Conservation (phyloP, 2,797 vertebrate genomes). For the Girardinus metallicus region DNA sequence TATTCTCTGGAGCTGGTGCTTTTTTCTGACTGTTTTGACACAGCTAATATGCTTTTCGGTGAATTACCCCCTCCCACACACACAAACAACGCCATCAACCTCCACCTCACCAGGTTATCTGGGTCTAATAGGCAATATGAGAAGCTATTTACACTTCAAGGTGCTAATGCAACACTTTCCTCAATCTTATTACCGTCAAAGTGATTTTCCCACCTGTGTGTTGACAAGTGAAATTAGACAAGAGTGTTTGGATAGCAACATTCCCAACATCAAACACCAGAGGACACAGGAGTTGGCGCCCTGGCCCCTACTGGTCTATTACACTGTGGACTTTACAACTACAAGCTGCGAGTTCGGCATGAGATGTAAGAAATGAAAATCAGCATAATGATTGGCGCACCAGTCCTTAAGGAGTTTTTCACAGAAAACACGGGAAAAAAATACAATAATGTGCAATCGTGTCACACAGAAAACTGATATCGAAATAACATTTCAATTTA, state of each 20-base stretch:
- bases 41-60: slow-evolving; percentile 64
- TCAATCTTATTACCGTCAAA: slow-evolving; percentile 63
- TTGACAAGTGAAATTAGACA: slow-evolving; percentile 66
- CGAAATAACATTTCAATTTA: neutral
- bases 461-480: neutral
- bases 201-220: slow-evolving; percentile 60
- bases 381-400: slow-evolving; percentile 12
- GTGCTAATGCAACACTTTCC: slow-evolving; percentile 79
- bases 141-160: slow-evolving; percentile 77
- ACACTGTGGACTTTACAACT: slow-evolving; percentile 44
- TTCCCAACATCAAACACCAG: slow-evolving; percentile 26
- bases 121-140: slow-evolving; percentile 68
- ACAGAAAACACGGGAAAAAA: neutral
- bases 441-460: neutral
- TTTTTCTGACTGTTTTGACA: slow-evolving; percentile 63
- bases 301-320: slow-evolving; percentile 46
- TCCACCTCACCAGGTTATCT: slow-evolving; percentile 58
- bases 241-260: slow-evolving; percentile 52
- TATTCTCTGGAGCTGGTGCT: slow-evolving; percentile 50
- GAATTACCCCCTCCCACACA: slow-evolving; percentile 21
- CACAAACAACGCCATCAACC: slow-evolving; percentile 28
- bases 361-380: slow-evolving; percentile 52
- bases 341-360: slow-evolving; percentile 42
- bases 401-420: neutral
- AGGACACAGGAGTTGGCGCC: slow-evolving; percentile 21